Evolutionary conservation across 2,888 invertebrate genomes (phyloP).

Genomic region (Pheosia gnoma): DNA sequence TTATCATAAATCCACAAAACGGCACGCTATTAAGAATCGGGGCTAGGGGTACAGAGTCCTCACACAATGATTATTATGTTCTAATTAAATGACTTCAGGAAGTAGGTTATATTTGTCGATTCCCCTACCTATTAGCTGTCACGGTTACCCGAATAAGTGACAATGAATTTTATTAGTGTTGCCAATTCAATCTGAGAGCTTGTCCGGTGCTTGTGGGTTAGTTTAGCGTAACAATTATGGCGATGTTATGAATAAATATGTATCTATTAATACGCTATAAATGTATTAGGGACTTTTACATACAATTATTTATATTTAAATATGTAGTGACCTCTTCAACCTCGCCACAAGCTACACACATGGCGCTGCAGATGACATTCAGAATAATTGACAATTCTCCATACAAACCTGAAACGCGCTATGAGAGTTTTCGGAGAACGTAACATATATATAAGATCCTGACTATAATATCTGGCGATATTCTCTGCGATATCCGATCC

Average conservation of each 20-base stretch:
- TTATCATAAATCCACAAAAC: not conserved
- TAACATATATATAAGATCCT: no score
- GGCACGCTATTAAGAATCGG: conserved; percentile 1
- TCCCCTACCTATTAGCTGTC: conserved; percentile 28
- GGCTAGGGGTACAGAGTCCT: conserved; percentile 9
- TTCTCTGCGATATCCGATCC: no score
- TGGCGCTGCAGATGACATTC: no score
- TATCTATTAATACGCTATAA: no score
- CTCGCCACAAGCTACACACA: no score
- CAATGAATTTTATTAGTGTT: conserved; percentile 30
- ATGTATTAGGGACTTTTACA: no score
- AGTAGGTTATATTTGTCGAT: conserved; percentile 19
- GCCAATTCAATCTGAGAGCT: not conserved
- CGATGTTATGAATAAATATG: not conserved
- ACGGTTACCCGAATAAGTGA: conserved; percentile 33
- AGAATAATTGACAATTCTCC: no score
- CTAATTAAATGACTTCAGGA: conserved; percentile 22
- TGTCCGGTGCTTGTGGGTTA: not conserved
- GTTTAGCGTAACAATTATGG: not conserved
- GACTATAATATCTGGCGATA: no score
- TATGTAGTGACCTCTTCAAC: no score
- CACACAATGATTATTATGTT: conserved; percentile 18
- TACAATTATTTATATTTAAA: no score
- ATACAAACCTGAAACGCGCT: no score
- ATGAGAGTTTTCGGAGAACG: no score